These are phyloP conservation scores for Amphipyra berbera DNA, from an alignment of 2,888 invertebrate genomes.

Conservation along the genomic window DNA sequence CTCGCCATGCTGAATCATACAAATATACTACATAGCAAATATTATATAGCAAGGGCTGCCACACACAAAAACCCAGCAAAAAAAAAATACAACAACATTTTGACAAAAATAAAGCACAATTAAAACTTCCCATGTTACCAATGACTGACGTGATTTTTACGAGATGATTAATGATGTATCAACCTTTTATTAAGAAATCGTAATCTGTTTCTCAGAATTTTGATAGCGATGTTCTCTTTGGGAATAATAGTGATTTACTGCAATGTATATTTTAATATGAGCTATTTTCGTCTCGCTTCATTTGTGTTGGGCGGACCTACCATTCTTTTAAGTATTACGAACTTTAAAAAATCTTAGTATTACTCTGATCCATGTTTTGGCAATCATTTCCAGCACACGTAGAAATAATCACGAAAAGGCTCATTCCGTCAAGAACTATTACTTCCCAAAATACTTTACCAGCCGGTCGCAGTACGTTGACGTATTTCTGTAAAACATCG, in stretches of 20 bases:
- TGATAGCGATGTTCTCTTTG: no score
- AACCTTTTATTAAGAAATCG: neutral
- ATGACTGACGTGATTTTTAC: slow-evolving; percentile 11
- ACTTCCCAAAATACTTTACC: neutral
- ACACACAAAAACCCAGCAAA: slow-evolving; percentile 43
- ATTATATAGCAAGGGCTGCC: slow-evolving; percentile 39
- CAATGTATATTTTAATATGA: no score
- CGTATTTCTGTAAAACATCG: slow-evolving; percentile 23
- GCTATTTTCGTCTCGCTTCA: no score
- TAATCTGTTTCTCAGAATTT: neutral
- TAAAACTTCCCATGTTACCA: slow-evolving; percentile 19
- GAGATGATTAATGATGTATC: neutral
- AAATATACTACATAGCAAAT: slow-evolving; percentile 22
- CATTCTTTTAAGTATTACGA: no score
- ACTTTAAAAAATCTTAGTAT: no score
- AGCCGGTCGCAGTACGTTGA: neutral
- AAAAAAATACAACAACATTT: slow-evolving; percentile 8
- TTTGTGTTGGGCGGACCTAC: no score
- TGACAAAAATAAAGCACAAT: slow-evolving; percentile 36
- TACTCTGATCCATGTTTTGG: no score
- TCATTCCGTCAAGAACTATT: neutral
- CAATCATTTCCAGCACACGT: no score
- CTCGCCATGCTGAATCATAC: slow-evolving; percentile 43
- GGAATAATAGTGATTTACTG: no score
- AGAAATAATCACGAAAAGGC: no score